Conservation (phyloP, 2,113 vertebrate species). For the Merops nubicus region DNA sequence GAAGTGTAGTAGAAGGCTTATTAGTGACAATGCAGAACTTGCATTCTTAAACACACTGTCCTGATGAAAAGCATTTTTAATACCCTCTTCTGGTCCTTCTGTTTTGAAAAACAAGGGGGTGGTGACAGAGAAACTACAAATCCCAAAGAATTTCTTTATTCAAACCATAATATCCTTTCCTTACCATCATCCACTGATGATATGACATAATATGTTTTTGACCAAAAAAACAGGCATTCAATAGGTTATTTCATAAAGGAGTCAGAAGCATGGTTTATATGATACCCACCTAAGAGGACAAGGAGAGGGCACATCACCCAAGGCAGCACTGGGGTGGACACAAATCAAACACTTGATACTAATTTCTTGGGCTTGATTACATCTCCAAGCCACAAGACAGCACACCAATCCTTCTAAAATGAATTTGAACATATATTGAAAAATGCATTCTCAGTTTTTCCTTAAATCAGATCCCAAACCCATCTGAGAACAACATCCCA, state of each 20-base stretch:
- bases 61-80: not conserved
- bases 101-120: not conserved
- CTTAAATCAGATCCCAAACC: not conserved
- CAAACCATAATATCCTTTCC: not conserved
- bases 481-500: not conserved
- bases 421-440: not conserved
- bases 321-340: not conserved
- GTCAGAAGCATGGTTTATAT: not conserved
- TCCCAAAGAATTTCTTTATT: not conserved
- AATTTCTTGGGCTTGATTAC: not conserved
- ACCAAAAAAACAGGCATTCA: not conserved
- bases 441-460: not conserved
- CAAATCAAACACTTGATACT: not conserved
- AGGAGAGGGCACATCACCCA: not conserved
- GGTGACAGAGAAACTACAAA: not conserved
- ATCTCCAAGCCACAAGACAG: not conserved
- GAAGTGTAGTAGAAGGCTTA: not conserved
- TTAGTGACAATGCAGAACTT: not conserved
- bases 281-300: not conserved
- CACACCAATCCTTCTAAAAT: not conserved
- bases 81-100: not conserved
- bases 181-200: not conserved
- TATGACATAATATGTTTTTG: not conserved
- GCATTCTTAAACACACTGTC: accelerated
- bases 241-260: not conserved